phyloP scores from a whole-genome alignment of 2,113 vertebrate species.

The human region GRCh38 chr9:6495001-6495500 shows the following conservation, averaged over 20 bases:
- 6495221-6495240: constrained; percentile 2
- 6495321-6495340: not conserved
- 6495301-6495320: constrained; percentile 45
- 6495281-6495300: not conserved
- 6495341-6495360: not conserved
- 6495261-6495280: constrained; percentile 40
- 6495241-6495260: constrained; percentile 44
- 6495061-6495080: constrained; percentile 48
- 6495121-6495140: constrained; percentile 13
- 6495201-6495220: constrained; percentile 42
- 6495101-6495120: constrained; percentile 41
- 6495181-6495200: constrained; percentile 24
- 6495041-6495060: constrained; percentile 29
- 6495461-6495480: not conserved
- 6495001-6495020: constrained; percentile 26
- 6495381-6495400: not conserved
- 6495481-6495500: not conserved
- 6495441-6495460: constrained; percentile 1
- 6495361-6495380: not conserved
- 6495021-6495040: constrained; percentile 42
- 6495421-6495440: not conserved
- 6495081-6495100: constrained; percentile 8
- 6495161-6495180: not conserved
- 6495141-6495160: constrained; percentile 46
- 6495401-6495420: not conserved